Evolutionary conservation across 2,797 vertebrate genomes (phyloP).

Genomic region (Alca torda): DNA sequence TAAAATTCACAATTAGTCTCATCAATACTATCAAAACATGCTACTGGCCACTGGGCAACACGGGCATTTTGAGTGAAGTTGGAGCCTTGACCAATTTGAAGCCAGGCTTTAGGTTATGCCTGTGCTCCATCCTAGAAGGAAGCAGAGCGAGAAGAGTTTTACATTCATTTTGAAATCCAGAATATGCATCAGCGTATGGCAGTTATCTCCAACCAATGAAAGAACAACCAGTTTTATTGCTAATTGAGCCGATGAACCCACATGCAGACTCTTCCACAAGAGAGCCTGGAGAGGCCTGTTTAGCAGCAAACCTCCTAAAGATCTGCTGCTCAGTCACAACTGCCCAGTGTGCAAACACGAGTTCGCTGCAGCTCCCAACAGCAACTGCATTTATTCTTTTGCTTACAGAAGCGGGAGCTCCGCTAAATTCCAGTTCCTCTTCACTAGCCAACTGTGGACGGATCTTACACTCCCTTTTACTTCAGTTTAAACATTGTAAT

Average conservation of each 20-base stretch:
- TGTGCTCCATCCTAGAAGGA: not conserved
- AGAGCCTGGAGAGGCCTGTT: not conserved
- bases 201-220: not conserved
- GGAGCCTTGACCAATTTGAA: not conserved
- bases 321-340: not conserved
- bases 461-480: not conserved
- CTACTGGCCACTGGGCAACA: not conserved
- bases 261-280: not conserved
- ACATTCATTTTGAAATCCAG: not conserved
- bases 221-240: not conserved
- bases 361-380: not conserved
- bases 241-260: not conserved
- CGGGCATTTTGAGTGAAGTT: not conserved
- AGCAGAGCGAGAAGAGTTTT: not conserved
- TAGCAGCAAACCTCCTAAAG: not conserved
- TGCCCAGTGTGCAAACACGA: not conserved
- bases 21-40: not conserved
- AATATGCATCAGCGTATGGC: not conserved
- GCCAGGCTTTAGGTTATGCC: not conserved
- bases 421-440: not conserved
- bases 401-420: not conserved
- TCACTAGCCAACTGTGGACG: not conserved
- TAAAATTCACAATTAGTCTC: not conserved
- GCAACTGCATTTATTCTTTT: not conserved
- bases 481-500: not conserved